Conservation (phyloP, 2,888 invertebrate genomes). For the Tillus elongatus region DNA sequence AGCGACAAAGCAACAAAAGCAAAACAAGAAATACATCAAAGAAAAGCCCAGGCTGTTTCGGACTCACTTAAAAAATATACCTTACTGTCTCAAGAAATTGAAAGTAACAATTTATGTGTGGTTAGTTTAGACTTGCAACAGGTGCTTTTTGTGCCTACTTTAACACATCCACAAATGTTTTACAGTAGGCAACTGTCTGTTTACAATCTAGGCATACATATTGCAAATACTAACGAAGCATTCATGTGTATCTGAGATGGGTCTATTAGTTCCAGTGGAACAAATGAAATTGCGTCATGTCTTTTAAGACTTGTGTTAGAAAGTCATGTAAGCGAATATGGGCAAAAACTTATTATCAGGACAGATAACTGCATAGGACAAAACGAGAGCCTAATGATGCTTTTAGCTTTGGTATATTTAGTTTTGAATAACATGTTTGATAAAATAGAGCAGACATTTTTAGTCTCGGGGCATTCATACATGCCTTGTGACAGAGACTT, state of each 20-base stretch:
- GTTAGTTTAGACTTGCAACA: too few relatives aligned
- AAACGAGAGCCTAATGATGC: not conserved
- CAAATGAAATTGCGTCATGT: not conserved
- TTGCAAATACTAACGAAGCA: too few relatives aligned
- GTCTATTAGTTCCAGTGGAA: not conserved
- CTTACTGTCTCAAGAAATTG: too few relatives aligned
- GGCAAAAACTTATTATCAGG: not conserved
- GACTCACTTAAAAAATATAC: too few relatives aligned
- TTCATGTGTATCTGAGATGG: constrained; percentile 1
- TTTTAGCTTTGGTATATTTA: not conserved
- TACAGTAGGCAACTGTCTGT: too few relatives aligned
- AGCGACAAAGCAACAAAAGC: too few relatives aligned
- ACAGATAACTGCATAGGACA: constrained; percentile 1
- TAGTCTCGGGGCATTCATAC: not conserved
- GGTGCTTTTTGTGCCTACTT: too few relatives aligned
- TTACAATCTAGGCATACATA: too few relatives aligned
- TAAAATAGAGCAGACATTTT: not conserved
- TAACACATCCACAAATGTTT: too few relatives aligned
- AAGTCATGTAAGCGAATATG: not conserved
- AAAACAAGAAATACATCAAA: too few relatives aligned
- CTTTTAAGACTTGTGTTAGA: not conserved
- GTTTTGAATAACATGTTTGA: not conserved
- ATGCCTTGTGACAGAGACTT: not conserved
- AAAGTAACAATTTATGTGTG: too few relatives aligned
- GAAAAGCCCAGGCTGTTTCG: too few relatives aligned